A percentile compares a stretch with the other conserved stretches of the same genome.
These are phyloP conservation scores for Cephalopholis sonnerati DNA, from an alignment of 2,113 vertebrate species.

Conservation along the genomic window DNA sequence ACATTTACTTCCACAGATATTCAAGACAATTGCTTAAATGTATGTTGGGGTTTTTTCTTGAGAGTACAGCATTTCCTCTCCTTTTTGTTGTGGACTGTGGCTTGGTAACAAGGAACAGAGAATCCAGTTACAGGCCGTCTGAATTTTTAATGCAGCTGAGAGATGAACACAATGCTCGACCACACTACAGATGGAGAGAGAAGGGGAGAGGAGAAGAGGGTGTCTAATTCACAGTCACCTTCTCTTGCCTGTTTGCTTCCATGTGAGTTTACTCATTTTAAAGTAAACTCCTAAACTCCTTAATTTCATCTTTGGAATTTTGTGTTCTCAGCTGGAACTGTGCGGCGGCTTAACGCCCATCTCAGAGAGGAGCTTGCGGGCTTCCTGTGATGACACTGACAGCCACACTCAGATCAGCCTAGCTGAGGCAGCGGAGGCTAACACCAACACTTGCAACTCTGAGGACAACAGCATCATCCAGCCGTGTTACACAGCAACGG, in stretches of 20 bases:
- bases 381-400: conserved; percentile 74
- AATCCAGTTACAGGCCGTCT: conserved; percentile 83
- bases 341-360: conserved; percentile 78
- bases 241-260: conserved; percentile 44
- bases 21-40: conserved; percentile 12
- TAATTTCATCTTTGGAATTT: not conserved
- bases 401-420: conserved; percentile 72
- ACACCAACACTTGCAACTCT: conserved; percentile 27
- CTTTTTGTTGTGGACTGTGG: conserved; percentile 80
- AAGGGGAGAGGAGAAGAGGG: conserved; percentile 50
- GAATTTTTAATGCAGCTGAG: conserved; percentile 85
- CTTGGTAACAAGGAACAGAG: conserved; percentile 79
- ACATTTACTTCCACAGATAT: conserved; percentile 9
- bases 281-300: not conserved
- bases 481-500: conserved; percentile 49
- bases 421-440: conserved; percentile 65
- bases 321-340: conserved; percentile 73
- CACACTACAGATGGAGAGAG: conserved; percentile 77
- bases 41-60: conserved; percentile 13
- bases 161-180: conserved; percentile 81
- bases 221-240: conserved; percentile 77
- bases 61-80: conserved; percentile 50
- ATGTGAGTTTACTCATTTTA: conserved; percentile 30
- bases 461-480: conserved; percentile 62
- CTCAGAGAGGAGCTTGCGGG: conserved; percentile 70